Percentiles rank a stretch among this genome's conserved stretches.
Conservation (phyloP, 2,888 invertebrate species). For the Apotomis betuletana region DNA sequence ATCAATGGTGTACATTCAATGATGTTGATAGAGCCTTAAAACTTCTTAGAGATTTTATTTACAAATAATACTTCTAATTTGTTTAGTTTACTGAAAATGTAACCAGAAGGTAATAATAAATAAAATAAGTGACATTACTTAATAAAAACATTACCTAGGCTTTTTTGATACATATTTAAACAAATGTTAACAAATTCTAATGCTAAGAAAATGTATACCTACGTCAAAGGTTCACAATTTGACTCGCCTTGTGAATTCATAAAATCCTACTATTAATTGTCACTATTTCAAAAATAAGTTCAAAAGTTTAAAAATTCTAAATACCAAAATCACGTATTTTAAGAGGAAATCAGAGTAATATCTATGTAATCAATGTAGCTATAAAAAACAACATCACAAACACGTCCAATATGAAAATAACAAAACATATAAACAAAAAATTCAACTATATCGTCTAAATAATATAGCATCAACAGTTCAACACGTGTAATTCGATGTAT, state of each 20-base stretch:
- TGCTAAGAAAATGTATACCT: slow-evolving; percentile 15
- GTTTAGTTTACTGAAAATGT: neutral
- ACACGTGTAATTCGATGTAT: slow-evolving; percentile 6
- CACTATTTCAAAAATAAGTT: neutral
- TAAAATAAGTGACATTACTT: slow-evolving; percentile 1
- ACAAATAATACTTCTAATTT: neutral
- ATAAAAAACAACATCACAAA: slow-evolving; percentile 3
- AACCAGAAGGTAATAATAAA: neutral
- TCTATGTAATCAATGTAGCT: slow-evolving; percentile 3
- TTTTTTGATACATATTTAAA: neutral
- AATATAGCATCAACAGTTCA: slow-evolving; percentile 1
- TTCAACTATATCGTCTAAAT: slow-evolving; percentile 7
- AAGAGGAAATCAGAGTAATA: neutral
- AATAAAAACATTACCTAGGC: neutral
- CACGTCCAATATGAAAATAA: slow-evolving; percentile 3
- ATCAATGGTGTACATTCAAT: neutral
- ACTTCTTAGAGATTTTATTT: neutral
- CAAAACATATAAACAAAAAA: slow-evolving; percentile 6
- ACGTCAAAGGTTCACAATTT: slow-evolving; percentile 5
- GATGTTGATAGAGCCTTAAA: neutral
- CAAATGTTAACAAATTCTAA: slow-evolving; percentile 16
- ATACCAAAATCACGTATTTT: slow-evolving; percentile 13
- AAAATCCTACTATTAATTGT: neutral
- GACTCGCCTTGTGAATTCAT: slow-evolving; percentile 14
- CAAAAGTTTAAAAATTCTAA: slow-evolving; percentile 2